Conservation (phyloP, 2,113 vertebrate genomes). For the Phalacrocorax pelagicus region DNA sequence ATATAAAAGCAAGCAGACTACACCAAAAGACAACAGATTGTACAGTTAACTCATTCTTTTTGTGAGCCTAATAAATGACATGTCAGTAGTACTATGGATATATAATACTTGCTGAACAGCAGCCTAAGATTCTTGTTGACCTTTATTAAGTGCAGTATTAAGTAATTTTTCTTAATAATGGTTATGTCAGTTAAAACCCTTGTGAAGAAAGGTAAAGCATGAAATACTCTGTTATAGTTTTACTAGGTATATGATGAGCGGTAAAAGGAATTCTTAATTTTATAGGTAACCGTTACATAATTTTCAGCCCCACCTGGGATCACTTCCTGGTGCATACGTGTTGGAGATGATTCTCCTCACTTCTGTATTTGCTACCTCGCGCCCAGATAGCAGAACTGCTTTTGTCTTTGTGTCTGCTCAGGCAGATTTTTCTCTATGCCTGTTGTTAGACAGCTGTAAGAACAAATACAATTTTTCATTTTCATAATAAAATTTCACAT, state of each 20-base stretch:
- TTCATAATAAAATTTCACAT: neutral
- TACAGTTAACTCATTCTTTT: neutral
- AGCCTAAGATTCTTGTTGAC: neutral
- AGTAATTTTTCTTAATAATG: neutral
- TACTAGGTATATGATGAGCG: neutral
- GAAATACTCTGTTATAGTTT: neutral
- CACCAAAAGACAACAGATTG: neutral
- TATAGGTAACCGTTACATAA: neutral
- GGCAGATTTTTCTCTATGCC: neutral
- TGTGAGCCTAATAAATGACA: neutral
- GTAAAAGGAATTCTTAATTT: neutral
- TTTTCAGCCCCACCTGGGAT: neutral
- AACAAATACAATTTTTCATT: neutral
- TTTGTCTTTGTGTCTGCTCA: neutral
- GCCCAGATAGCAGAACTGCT: neutral
- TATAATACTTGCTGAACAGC: neutral
- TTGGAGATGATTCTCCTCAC: neutral
- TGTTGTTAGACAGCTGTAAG: neutral
- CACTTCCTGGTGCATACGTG: rapidly evolving
- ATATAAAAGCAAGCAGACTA: neutral
- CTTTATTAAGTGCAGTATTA: neutral
- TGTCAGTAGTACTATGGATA: neutral
- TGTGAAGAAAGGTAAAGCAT: neutral
- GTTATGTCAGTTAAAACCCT: neutral
- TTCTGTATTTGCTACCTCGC: neutral